phyloP scores from a whole-genome alignment of 2,888 invertebrate species.

The Napeogenes inachia region DNA sequence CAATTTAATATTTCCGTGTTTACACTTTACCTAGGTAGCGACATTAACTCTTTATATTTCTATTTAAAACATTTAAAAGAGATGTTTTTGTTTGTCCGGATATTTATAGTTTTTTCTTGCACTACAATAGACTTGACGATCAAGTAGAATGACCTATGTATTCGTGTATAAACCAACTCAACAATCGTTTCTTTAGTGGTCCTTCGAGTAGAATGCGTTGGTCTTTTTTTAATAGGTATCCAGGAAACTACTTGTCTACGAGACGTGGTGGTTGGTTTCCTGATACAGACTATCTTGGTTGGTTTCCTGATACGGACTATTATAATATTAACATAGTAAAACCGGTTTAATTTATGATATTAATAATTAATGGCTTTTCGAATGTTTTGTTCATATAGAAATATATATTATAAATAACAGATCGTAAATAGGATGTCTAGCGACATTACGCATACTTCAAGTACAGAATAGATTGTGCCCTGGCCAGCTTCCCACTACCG shows the following conservation, averaged over 20 bases:
- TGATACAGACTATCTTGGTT: conserved; percentile 55
- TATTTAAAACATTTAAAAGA: not conserved
- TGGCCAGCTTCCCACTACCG: conserved; percentile 76
- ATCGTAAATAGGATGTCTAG: conserved; percentile 12
- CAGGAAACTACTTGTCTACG: conserved; percentile 8
- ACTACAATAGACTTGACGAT: not conserved
- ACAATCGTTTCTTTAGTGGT: conserved; percentile 54
- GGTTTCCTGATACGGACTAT: conserved; percentile 68
- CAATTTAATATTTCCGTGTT: conserved; percentile 68
- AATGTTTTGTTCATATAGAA: conserved; percentile 7
- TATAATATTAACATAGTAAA: conserved; percentile 63
- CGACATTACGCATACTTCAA: conserved; percentile 9
- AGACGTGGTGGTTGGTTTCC: conserved; percentile 52
- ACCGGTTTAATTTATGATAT: conserved; percentile 69
- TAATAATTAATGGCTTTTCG: conserved; percentile 21
- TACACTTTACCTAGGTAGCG: conserved; percentile 40
- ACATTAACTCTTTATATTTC: conserved; percentile 9
- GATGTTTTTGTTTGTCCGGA: not conserved
- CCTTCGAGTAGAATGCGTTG: no score
- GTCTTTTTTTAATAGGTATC: conserved; percentile 13
- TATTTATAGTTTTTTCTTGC: not conserved
- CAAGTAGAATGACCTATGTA: no score
- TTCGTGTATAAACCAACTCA: conserved; percentile 37
- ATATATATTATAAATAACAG: conserved; percentile 7
- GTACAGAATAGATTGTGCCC: conserved; percentile 38